Percentiles rank a stretch among this genome's conserved stretches.
These are phyloP conservation scores for Stomorhina lunata DNA, from an alignment of 2,888 invertebrate genomes.

Conservation along the genomic window DNA sequence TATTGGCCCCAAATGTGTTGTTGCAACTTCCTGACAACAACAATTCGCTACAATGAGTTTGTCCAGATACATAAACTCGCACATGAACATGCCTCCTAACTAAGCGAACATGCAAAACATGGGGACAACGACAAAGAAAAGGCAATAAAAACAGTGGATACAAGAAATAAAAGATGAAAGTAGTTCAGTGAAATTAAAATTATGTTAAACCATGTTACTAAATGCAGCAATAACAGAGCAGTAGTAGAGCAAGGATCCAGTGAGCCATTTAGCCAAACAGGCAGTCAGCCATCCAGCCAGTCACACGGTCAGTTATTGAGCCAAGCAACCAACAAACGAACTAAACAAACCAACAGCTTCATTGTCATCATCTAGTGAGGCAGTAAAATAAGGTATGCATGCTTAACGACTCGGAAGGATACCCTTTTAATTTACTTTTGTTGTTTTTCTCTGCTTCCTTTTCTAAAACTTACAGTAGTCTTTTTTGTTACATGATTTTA, in stretches of 20 bases:
- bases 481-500: slow-evolving; percentile 23
- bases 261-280: slow-evolving; percentile 24
- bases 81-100: slow-evolving; percentile 32
- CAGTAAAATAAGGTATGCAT: slow-evolving; percentile 57
- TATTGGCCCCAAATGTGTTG: slow-evolving; percentile 63
- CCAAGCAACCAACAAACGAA: slow-evolving; percentile 34
- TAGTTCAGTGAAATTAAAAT: slow-evolving; percentile 41
- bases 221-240: slow-evolving; percentile 47
- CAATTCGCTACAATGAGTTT: slow-evolving; percentile 50
- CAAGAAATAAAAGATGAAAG: background rate
- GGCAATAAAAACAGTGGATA: slow-evolving; percentile 35
- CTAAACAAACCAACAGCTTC: slow-evolving; percentile 46
- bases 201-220: slow-evolving; percentile 53
- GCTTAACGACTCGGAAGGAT: slow-evolving; percentile 60
- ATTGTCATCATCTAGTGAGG: slow-evolving; percentile 56
- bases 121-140: background rate
- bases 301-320: slow-evolving; percentile 28
- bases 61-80: slow-evolving; percentile 35
- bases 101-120: slow-evolving; percentile 21
- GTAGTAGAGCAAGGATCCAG: slow-evolving; percentile 12
- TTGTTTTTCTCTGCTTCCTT: slow-evolving; percentile 21
- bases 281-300: slow-evolving; percentile 40
- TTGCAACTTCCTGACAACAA: slow-evolving; percentile 60
- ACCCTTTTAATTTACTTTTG: slow-evolving; percentile 57
- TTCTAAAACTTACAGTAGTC: slow-evolving; percentile 1